Evolutionary conservation across 2,113 vertebrate genomes (phyloP), one percentile per base, ranked within the genome.

Genomic region (Mastomys coucha): DNA sequence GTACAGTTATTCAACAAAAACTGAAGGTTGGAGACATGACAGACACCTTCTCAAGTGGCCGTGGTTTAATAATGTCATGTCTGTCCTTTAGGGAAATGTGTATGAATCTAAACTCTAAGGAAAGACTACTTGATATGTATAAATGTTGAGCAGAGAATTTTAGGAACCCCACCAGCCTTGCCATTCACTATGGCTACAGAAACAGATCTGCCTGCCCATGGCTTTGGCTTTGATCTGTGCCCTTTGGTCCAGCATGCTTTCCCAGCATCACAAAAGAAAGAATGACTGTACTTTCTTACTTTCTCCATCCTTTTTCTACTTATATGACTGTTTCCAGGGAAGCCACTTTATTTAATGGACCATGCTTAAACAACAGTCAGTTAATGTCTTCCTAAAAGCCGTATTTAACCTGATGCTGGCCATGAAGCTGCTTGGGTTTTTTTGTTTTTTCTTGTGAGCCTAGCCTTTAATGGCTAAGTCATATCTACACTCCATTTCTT

Each of bases 81-180:
- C 78, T 93, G 39, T 72, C 67, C 45, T 82, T 26, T 87, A 77
- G 60, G 42, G 75, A 96, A 56, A 39, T 88, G 60, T 45, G 16
- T 36, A 5, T 51, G 58, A 84, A 80, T 53, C 65, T 82, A 76
- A 92, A 86, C 81, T 96, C 8, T 76, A 81, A 77, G 92, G 58
- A 89, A 87, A 81, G 36, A 0, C 65, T 69, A 20, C 39, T 31
- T 65, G 36, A 45, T 63, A 73, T 12, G 85, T 39, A 33, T 17
- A 91, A 39, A 69, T 26, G 75, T 63, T 67, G 58, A 96, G 76
- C 78, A 89, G 86, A 95, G 72, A 80, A 91, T 70, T 77, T 70
- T 95, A 80, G 31, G 91, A 69, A 60, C 70, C 84, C 89, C 89
- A 73, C 28, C n/a, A 81, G 56, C 22, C 78, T 31, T 58, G 28